Percentiles rank a stretch among this genome's conserved stretches.
Conservation (phyloP, 2,113 vertebrate species). For the Pogonocichla stellata region DNA sequence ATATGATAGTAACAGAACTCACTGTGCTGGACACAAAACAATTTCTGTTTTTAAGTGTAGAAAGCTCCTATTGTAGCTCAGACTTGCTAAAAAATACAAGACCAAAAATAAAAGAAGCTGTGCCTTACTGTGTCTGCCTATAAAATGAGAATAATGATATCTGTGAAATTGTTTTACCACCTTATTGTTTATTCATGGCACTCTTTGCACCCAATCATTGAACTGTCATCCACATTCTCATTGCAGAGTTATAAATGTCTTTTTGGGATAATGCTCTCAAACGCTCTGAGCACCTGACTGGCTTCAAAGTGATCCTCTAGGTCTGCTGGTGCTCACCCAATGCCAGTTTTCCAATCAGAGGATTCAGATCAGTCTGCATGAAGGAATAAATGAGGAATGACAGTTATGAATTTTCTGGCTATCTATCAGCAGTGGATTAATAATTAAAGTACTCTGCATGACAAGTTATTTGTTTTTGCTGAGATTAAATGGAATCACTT, state of each 20-base stretch:
- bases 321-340: not conserved
- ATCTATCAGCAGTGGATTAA: not conserved
- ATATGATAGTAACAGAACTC: not conserved
- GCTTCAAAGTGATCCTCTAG: not conserved
- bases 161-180: not conserved
- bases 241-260: not conserved
- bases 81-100: not conserved
- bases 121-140: not conserved
- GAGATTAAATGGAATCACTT: constrained; percentile 47
- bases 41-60: rapidly evolving
- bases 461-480: constrained; percentile 58
- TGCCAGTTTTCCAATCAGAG: not conserved
- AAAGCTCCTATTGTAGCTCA: not conserved
- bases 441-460: constrained; percentile 26
- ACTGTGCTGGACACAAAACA: not conserved
- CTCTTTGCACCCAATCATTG: not conserved
- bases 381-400: not conserved
- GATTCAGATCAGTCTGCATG: not conserved
- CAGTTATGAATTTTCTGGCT: not conserved
- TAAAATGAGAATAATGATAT: not conserved
- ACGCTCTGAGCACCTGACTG: not conserved
- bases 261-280: not conserved
- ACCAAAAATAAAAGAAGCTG: not conserved
- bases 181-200: not conserved
- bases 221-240: not conserved